Evolutionary conservation across 2,113 vertebrate species (phyloP), one percentile per base, ranked within the genome.

Genomic region (Lampris incognitus): DNA sequence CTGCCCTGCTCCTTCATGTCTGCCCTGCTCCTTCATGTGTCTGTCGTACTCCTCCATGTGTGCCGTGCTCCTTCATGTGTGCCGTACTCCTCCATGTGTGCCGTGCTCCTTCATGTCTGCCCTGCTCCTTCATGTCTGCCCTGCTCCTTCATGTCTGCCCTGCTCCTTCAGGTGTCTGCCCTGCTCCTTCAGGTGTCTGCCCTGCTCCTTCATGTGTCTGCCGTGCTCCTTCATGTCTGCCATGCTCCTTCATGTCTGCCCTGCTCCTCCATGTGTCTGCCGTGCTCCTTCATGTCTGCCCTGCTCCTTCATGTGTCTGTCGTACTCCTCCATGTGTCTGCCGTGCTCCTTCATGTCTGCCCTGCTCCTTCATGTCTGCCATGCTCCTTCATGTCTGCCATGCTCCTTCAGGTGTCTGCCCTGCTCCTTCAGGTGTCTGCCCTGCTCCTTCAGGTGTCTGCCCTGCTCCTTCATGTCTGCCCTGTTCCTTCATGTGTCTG

Each of bases 301-400:
- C 39, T 10, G 49, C 71, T 72, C n/a, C 62, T 51, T 62, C 59
- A 44, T 51, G 42, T 54, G 10, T 75, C 72, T 42, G 75, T 49
- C 74, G 69, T 42, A 73, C 51, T 57, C 46, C 51, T 72, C 67
- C 11, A 52, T 49, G 50, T 41, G 63, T n/a, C 63, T 1, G 7
- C 6, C 24, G 38, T 40, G 58, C 51, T 59, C 38, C 13, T 55
- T 42, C 24, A 24, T 71, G 8, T n/a, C 62, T 69, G 7, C 46
- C 62, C 4, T 9, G 48, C 48, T 39, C 24, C 24, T 24, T 0
- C 24, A 24, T 24, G 24, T 24, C 24, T 24, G 24, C 24, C 24
- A 0, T 24, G 24, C 24, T 24, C 24, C 24, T 24, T 24, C 24
- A 24, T 24, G 24, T 24, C 24, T 24, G 24, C 24, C 24, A n/a